Evolutionary conservation across 2,113 vertebrate species (phyloP).

Genomic region (Brevimyrus niger): DNA sequence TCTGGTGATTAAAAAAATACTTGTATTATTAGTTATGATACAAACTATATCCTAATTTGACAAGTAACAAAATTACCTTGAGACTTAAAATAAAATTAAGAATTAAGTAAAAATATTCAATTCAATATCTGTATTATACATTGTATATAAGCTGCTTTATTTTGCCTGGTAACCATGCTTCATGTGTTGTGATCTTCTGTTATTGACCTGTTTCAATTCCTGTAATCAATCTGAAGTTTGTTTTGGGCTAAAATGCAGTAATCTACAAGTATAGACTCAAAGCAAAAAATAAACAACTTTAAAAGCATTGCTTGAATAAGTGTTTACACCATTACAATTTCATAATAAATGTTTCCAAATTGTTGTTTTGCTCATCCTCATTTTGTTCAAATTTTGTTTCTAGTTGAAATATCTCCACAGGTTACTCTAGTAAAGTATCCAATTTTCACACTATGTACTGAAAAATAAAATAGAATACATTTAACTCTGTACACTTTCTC

Average conservation of each 20-base stretch:
- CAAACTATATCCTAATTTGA: conserved; percentile 54
- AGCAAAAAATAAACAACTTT: conserved; percentile 41
- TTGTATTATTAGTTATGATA: conserved; percentile 21
- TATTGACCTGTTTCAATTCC: conserved; percentile 56
- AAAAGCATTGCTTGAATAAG: conserved; percentile 63
- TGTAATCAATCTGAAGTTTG: conserved; percentile 54
- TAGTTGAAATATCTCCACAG: neutral
- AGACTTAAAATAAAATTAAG: no score
- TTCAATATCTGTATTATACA: conserved; percentile 58
- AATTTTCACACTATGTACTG: neutral
- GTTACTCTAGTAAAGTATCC: neutral
- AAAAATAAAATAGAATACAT: neutral
- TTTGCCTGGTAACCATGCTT: conserved; percentile 70
- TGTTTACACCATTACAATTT: conserved; percentile 65
- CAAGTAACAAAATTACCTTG: conserved; percentile 45
- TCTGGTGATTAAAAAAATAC: conserved; percentile 4
- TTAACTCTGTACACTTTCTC: neutral
- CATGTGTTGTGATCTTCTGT: conserved; percentile 67
- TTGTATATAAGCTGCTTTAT: conserved; percentile 68
- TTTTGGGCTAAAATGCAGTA: conserved; percentile 48
- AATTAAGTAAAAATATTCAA: conserved; percentile 50
- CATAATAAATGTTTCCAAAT: conserved; percentile 72
- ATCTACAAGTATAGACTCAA: conserved; percentile 39
- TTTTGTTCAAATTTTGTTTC: conserved; percentile 23
- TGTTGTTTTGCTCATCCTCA: conserved; percentile 50